Evolutionary conservation across 1,140 invertebrate species (phyloP), one percentile per base, ranked within the genome.

Genomic region (Lutraria rhynchaena): DNA sequence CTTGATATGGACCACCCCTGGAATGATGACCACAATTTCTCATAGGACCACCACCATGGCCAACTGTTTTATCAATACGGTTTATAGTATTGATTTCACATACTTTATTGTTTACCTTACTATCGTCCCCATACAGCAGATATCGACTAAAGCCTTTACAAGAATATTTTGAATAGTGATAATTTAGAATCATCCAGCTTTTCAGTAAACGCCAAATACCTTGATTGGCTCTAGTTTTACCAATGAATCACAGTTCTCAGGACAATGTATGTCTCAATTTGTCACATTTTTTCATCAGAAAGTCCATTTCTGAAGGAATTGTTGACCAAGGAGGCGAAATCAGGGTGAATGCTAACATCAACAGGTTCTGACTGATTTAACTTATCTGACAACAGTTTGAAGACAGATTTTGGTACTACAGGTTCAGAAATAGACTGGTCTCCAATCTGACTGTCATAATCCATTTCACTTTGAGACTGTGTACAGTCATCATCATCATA

Each of bases 241-340:
- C n/a, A n/a, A n/a, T n/a, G n/a, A n/a, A n/a, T n/a, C n/a, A n/a
- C n/a, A n/a, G n/a, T n/a, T n/a, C n/a, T n/a, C n/a, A n/a, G n/a
- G n/a, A n/a, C n/a, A n/a, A n/a, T n/a, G n/a, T n/a, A 76, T 76
- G 11, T 61, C 44, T 46, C 63, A 61, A 7, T 41, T 22, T 13
- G 63, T n/a, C 15, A 61, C 58, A 27, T 19, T 44, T 63, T 76
- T 22, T 76, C 73, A 3, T 76, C 57, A 0, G 73, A 61, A 2
- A 76, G 35, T 22, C 73, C 73, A 60, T 55, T 57, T 51, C 73
- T 76, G 53, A 76, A 76, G 5, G 73, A 55, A 58, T 35, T 74
- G 53, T 74, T 74, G 13, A 74, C 70, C n/a, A 74, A 58, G 41
- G 9, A 35, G 19, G 70, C 70, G 15, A 74, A 44, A 11, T n/a